Base-by-base conservation (phyloP, 1,140 invertebrate species). In the Heliconius hermathena region DNA sequence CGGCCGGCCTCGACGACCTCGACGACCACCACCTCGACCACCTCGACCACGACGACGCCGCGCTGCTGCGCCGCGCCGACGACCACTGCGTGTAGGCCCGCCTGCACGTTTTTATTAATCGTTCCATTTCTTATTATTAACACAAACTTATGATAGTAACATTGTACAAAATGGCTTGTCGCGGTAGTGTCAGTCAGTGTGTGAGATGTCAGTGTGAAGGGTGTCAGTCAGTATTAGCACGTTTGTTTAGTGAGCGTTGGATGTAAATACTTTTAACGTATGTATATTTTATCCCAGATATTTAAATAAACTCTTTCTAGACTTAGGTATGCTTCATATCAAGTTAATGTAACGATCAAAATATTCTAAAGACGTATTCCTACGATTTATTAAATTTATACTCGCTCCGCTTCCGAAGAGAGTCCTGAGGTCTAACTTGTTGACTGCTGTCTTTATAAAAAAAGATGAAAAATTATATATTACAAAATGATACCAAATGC, bases 1-100 rank as follows among this genome's bases (percentile, higher is more conserved):
- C 76, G n/a, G 83, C 85, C 74, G 89, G 84, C 9, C 84, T 84
- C 52, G 80, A 77, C 82, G 79, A 77, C 78, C 70, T 41, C 38
- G 79, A 74, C 71, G 33, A 83, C 78, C 83, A 71, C 18, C 81
- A 83, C 8, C 84, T 83, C 57, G 78, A 76, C 82, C 78, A 77
- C 78, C 60, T 41, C 77, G 83, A 72, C 13, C 80, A 83, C 71
- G 89, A 83, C 82, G 79, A 77, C 79, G 74, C 41, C 36, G 80
- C 71, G n/a, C 46, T 71, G 76, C 76, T 77, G 76, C 79, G 33
- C 54, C 75, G 76, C 54, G n/a, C n/a, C 54, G 54, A 57, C 54
- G 78, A 70, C 41, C 75, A 73, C 80, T 84, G 81, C 85, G 85
- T 88, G 79, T 88, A 85, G 41, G 11, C 41, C 11, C 11, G 3